Evolutionary conservation across 2,797 vertebrate species (phyloP), one percentile per base, ranked within the genome.

Genomic region (Psittacula derbiana): DNA sequence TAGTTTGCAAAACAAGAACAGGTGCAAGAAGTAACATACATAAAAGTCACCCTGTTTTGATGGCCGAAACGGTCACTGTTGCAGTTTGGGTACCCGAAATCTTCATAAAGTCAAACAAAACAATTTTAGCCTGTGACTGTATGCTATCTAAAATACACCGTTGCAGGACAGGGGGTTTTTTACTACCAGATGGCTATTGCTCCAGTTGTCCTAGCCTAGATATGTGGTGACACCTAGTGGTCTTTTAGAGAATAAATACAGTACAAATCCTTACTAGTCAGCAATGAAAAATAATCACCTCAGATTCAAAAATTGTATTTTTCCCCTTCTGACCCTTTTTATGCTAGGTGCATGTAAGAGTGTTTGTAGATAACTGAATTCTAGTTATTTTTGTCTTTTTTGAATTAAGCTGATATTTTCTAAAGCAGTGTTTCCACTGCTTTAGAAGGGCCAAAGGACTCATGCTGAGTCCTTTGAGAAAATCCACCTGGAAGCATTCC

Each of bases 181-280:
- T 15, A 93, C 96, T 95, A 95, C 96, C 97, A 95, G 95, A 97
- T 60, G 81, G 43, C 95, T 96, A 90, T 10, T 69, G 84, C 53
- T 76, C 28, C 23, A 4, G 36, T 25, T 82, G 46, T 46, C 52
- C 44, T 76, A 78, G 60, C 20, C 36, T 84, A 30, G 52, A 78
- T 50, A 64, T 30, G 75, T 88, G 93, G 96, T 97, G 97, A 97
- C 98, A 98, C 91, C 98, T 98, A 97, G 97, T 97, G 97, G 97
- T 55, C 65, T 85, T 47, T n/a, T 8, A 40, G 17, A 57, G 88
- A 85, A 57, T 65, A 62, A 75, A 71, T 57, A 14, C 10, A 40
- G 38, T 23, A 47, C 50, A 61, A 75, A 67, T 1, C 4, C 23
- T 28, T 28, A 53, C 31, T 90, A 78, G 69, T 94, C 58, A 58